These are phyloP conservation scores for Argyrosomus japonicus DNA, from an alignment of 2,113 vertebrate genomes.

Conservation along the genomic window DNA sequence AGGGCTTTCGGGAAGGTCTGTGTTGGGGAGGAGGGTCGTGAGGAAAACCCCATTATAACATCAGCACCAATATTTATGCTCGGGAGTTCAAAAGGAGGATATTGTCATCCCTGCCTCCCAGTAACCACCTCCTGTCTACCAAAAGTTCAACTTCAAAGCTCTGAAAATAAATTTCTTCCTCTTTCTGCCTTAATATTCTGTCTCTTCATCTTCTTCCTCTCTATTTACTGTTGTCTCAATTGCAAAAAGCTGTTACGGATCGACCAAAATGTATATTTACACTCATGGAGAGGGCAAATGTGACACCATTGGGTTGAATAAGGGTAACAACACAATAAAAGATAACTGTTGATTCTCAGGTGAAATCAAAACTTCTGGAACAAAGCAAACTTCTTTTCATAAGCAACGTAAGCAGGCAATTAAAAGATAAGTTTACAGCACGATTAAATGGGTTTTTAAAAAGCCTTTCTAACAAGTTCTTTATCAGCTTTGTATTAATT, in stretches of 20 bases:
- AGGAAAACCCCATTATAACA: conserved; percentile 64
- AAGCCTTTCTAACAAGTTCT: conserved; percentile 53
- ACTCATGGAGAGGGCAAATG: background rate
- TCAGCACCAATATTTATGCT: conserved; percentile 72
- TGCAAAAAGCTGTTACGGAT: background rate
- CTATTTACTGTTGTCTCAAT: background rate
- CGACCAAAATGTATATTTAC: background rate
- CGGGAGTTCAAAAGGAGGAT: conserved; percentile 65
- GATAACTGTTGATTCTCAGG: conserved; percentile 9
- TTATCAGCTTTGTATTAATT: conserved; percentile 80
- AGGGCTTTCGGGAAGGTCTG: conserved; percentile 46
- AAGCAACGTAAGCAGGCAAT: conserved; percentile 68
- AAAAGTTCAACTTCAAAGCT: conserved; percentile 52
- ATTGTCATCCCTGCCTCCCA: conserved; percentile 44
- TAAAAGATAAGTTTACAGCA: conserved; percentile 78
- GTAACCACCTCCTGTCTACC: conserved; percentile 33
- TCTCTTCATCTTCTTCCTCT: conserved; percentile 6
- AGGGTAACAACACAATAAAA: conserved; percentile 12
- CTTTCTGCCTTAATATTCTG: conserved; percentile 12
- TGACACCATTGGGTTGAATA: background rate
- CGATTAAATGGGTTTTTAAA: conserved; percentile 58
- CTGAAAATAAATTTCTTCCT: conserved; percentile 26
- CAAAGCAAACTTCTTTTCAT: conserved; percentile 33
- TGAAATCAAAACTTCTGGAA: conserved; percentile 45
- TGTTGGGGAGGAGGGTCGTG: conserved; percentile 51